Evolutionary conservation across 1,140 invertebrate species (phyloP).

Genomic region (Oncopodura yosiiana): DNA sequence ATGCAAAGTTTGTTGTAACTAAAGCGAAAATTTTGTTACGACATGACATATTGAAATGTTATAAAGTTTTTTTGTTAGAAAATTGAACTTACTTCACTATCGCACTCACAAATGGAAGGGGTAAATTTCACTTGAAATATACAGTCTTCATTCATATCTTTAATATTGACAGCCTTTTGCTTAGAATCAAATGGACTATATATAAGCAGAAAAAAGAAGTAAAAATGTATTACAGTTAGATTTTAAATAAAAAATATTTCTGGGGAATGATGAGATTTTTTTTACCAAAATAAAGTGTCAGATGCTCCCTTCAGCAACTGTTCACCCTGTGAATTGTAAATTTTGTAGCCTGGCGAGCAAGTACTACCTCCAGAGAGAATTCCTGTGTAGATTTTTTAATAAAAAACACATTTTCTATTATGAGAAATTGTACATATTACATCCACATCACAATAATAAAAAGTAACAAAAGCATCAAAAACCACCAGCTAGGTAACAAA

Average conservation of each 20-base stretch:
- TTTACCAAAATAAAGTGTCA: constrained; percentile 32
- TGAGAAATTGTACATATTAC: not conserved
- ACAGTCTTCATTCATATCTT: constrained; percentile 31
- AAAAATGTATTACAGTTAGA: no score
- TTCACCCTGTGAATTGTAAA: constrained; percentile 30
- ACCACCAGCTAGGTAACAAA: no score
- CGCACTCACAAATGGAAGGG: constrained; percentile 35
- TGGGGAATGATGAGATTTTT: no score
- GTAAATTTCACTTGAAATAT: constrained; percentile 35
- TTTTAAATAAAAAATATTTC: no score
- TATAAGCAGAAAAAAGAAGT: no score
- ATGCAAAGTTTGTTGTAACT: no score
- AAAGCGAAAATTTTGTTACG: no score
- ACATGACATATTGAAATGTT: no score
- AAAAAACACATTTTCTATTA: constrained; percentile 1
- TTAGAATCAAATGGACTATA: constrained; percentile 35
- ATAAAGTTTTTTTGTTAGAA: no score
- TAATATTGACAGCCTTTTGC: constrained; percentile 28
- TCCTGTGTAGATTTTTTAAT: constrained; percentile 8
- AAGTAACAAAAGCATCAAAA: no score
- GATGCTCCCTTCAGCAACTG: constrained; percentile 28
- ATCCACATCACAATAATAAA: not conserved
- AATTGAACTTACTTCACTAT: constrained; percentile 28
- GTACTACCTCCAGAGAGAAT: constrained; percentile 28
- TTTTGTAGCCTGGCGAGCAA: constrained; percentile 31